Evolutionary conservation across 2,797 vertebrate genomes (phyloP).

Genomic region (Pangasius sanitwongsei): DNA sequence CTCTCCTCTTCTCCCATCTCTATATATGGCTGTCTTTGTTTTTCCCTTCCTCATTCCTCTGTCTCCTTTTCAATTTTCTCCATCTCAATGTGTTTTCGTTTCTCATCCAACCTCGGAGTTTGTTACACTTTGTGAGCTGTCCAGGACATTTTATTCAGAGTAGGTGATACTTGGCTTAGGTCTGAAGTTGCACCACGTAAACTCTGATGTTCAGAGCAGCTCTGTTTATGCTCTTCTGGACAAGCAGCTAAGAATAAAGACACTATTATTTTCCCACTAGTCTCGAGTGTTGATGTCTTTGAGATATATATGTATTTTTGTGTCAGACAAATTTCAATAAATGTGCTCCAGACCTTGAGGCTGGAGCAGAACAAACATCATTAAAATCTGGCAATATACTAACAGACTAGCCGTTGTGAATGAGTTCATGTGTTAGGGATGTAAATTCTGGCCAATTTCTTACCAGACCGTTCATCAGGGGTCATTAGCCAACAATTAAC

Average conservation of each 20-base stretch:
- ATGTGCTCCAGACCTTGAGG: slow-evolving; percentile 6
- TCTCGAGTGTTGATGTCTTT: not conserved
- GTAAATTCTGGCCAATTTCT: not conserved
- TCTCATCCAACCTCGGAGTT: slow-evolving; percentile 15
- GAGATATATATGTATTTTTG: not conserved
- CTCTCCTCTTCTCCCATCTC: slow-evolving; percentile 27
- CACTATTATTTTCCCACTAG: slow-evolving; percentile 1
- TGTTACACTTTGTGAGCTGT: slow-evolving; percentile 23
- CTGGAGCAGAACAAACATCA: not conserved
- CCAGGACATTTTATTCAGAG: slow-evolving; percentile 37
- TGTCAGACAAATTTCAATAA: not conserved
- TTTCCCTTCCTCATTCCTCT: slow-evolving; percentile 18
- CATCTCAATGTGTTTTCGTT: slow-evolving; percentile 30
- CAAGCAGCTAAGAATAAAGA: not conserved
- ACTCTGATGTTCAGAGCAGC: slow-evolving; percentile 20
- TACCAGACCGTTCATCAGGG: not conserved
- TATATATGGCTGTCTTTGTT: slow-evolving; percentile 45
- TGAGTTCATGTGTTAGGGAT: slow-evolving; percentile 15
- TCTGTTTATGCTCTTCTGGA: slow-evolving; percentile 12
- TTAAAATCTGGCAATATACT: slow-evolving; percentile 6
- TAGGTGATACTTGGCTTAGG: slow-evolving; percentile 37
- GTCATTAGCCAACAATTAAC: slow-evolving; percentile 6
- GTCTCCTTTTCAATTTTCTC: slow-evolving; percentile 30
- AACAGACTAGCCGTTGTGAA: slow-evolving; percentile 29
- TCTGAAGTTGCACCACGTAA: slow-evolving; percentile 13